phyloP scores from a whole-genome alignment of 2,888 invertebrate species.

The Drosophila conformis region DNA sequence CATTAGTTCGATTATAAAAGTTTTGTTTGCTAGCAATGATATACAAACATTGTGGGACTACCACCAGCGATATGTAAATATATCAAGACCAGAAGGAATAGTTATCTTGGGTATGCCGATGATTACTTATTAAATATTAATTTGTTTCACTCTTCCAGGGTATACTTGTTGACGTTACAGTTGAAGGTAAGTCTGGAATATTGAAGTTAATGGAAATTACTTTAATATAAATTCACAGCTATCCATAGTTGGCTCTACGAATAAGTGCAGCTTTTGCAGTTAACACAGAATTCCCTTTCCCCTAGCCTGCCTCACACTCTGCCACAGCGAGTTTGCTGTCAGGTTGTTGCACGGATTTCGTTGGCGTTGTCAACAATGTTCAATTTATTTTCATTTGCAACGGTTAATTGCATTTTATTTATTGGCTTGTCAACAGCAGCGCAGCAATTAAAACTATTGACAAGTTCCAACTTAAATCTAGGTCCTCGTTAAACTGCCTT shows the following conservation, averaged over 20 bases:
- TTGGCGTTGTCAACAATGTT: constrained; percentile 60
- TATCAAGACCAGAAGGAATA: neutral
- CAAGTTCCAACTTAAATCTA: constrained; percentile 32
- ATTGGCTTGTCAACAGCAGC: constrained; percentile 77
- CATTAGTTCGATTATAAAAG: constrained; percentile 35
- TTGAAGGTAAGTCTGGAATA: neutral
- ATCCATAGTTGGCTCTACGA: neutral
- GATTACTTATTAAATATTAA: neutral
- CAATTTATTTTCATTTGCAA: constrained; percentile 75
- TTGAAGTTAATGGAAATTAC: neutral
- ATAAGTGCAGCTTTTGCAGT: neutral
- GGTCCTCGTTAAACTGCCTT: constrained; percentile 45
- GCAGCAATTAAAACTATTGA: constrained; percentile 59
- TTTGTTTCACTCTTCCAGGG: neutral
- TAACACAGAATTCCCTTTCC: neutral
- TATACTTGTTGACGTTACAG: neutral
- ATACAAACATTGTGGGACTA: neutral
- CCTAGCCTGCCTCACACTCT: neutral
- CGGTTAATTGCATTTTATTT: constrained; percentile 79
- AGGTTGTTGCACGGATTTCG: constrained; percentile 34
- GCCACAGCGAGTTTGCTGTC: constrained; percentile 7
- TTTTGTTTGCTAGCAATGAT: neutral
- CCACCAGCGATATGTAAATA: neutral
- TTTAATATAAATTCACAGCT: neutral
- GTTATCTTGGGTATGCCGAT: neutral